phyloP scores from a whole-genome alignment of 23 tunicate genomes.

The Botrylloides violaceus region DNA sequence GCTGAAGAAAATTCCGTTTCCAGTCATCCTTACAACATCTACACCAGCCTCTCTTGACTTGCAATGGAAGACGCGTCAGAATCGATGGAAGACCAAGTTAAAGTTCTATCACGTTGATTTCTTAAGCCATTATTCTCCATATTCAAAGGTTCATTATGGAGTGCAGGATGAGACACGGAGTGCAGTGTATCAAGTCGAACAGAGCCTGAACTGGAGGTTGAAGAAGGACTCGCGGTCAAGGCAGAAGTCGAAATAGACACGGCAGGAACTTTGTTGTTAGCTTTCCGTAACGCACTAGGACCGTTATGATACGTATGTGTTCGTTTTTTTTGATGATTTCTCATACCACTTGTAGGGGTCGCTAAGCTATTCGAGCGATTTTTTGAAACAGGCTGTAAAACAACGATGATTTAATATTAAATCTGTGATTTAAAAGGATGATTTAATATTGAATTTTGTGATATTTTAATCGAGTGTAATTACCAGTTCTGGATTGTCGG shows the following conservation, averaged over 20 bases:
- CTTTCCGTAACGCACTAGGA: background rate
- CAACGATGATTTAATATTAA: too few species aligned
- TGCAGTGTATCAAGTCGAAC: background rate
- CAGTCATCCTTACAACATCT: background rate
- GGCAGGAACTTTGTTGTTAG: conserved; percentile 4
- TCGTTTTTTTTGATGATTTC: background rate
- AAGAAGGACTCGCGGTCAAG: conserved; percentile 5
- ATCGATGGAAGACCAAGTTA: background rate
- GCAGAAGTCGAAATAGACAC: conserved; percentile 14
- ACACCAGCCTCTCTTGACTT: background rate
- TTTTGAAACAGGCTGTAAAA: background rate
- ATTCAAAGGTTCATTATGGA: background rate
- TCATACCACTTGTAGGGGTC: background rate
- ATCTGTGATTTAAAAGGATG: background rate
- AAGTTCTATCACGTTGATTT: background rate
- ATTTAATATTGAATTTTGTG: background rate
- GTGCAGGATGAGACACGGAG: conserved; percentile 7
- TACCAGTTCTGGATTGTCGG: background rate
- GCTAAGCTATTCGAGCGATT: background rate
- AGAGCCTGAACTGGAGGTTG: background rate
- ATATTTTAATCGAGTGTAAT: background rate
- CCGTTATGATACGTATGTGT: background rate
- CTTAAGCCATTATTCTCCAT: background rate
- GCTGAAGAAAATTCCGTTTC: background rate
- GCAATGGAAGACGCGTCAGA: background rate